phyloP scores from a whole-genome alignment of 2,888 invertebrate species.

The Sinopyrophorus schimmeli region DNA sequence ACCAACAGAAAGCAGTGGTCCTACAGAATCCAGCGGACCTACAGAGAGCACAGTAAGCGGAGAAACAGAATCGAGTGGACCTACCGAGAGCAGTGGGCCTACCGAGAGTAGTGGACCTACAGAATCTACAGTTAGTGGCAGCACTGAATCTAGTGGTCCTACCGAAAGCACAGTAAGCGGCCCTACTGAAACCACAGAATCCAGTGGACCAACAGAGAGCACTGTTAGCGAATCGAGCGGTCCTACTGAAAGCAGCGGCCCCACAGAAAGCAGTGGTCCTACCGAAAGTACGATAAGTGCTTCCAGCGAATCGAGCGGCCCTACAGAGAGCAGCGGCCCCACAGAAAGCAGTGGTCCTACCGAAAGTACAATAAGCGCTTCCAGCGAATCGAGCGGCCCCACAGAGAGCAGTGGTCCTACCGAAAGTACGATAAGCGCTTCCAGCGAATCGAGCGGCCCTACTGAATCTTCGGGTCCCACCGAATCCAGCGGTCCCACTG shows the following conservation, averaged over 20 bases:
- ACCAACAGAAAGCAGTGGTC: slow-evolving; percentile 4
- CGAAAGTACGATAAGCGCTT: background rate
- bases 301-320: background rate
- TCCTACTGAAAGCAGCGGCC: background rate
- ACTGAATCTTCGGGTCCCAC: background rate
- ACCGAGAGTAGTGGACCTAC: background rate
- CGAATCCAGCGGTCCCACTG: background rate
- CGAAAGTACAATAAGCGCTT: too few relatives aligned
- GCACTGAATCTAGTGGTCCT: background rate
- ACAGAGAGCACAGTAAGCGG: background rate
- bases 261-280: background rate
- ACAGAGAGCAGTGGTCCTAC: background rate
- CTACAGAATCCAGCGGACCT: background rate
- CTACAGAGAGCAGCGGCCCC: background rate
- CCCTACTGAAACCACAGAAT: background rate
- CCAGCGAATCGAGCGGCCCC: slow-evolving; percentile 1
- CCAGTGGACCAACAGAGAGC: background rate
- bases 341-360: background rate
- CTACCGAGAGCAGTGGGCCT: background rate
- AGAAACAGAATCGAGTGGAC: background rate
- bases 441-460: background rate
- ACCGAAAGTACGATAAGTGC: background rate
- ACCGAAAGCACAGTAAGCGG: background rate
- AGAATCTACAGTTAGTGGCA: background rate
- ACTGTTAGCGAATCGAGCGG: background rate